Percentiles rank a stretch among this genome's conserved stretches.
These are phyloP conservation scores for Scolopax rusticola DNA, from an alignment of 2,797 vertebrate genomes.

Conservation along the genomic window DNA sequence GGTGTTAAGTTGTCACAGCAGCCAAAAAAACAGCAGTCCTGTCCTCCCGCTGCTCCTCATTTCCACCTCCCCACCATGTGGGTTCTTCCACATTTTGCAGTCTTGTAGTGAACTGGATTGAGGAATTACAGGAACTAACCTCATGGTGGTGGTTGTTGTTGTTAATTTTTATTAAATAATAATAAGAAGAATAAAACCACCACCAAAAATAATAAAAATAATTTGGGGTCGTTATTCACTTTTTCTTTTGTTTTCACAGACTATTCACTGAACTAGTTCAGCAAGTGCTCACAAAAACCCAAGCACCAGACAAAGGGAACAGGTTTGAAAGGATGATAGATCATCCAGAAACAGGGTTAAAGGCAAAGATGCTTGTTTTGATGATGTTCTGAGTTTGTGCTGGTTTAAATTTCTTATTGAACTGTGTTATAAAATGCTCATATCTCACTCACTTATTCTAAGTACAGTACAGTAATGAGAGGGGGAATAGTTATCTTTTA, in stretches of 20 bases:
- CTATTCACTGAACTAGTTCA: neutral
- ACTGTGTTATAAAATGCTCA: neutral
- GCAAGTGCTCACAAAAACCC: neutral
- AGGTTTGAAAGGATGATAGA: neutral
- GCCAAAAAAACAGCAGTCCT: neutral
- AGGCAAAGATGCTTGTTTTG: neutral
- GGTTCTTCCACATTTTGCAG: neutral
- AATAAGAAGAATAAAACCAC: neutral
- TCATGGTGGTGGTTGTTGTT: neutral
- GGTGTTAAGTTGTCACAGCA: neutral
- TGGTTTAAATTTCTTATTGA: neutral
- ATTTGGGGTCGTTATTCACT: rapidly evolving
- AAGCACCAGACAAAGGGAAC: neutral
- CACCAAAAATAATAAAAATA: neutral
- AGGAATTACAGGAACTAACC: neutral
- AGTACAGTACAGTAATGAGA: neutral
- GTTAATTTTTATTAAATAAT: neutral
- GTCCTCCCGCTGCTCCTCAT: neutral
- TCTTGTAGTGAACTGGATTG: neutral
- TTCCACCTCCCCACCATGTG: rapidly evolving
- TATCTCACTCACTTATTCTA: neutral
- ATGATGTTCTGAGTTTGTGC: neutral
- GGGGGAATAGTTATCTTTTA: neutral
- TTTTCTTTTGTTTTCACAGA: neutral
- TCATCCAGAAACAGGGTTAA: neutral